A percentile compares a stretch with the other conserved stretches of the same genome.
phyloP scores from a whole-genome alignment of 2,888 invertebrate genomes.

The Cosmorhoe ocellata region DNA sequence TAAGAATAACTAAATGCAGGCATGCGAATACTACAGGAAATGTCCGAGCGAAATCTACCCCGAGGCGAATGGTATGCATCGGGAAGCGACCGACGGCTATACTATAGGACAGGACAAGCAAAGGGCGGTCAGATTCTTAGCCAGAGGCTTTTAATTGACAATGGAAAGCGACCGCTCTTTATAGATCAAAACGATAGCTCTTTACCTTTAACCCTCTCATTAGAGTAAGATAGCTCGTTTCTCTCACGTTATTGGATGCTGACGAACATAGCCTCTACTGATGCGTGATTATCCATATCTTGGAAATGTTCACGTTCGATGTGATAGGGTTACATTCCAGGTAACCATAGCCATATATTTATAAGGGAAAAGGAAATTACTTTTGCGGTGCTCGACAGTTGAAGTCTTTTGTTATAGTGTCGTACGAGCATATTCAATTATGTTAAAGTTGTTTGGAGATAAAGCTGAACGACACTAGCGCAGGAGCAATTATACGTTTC shows the following conservation, averaged over 20 bases:
- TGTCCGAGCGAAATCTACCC: slow-evolving; percentile 69
- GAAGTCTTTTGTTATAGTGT: slow-evolving; percentile 28
- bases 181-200: slow-evolving; percentile 59
- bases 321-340: slow-evolving; percentile 39
- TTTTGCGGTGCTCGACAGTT: slow-evolving; percentile 44
- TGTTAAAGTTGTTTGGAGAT: slow-evolving; percentile 48
- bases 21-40: slow-evolving; percentile 76
- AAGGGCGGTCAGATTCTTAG: slow-evolving; percentile 70
- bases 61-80: slow-evolving; percentile 68
- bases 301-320: slow-evolving; percentile 46
- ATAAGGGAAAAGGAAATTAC: slow-evolving; percentile 49
- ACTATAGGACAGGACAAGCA: slow-evolving; percentile 72
- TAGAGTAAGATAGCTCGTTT: slow-evolving; percentile 45
- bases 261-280: slow-evolving; percentile 46
- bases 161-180: slow-evolving; percentile 63
- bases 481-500: slow-evolving; percentile 43
- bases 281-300: slow-evolving; percentile 51
- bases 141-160: slow-evolving; percentile 76
- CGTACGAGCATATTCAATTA: slow-evolving; percentile 39
- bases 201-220: slow-evolving; percentile 66
- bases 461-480: slow-evolving; percentile 53
- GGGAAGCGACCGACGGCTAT: slow-evolving; percentile 72
- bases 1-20: slow-evolving; percentile 61
- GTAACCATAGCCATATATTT: slow-evolving; percentile 32
- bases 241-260: slow-evolving; percentile 37